Evolutionary conservation across 35 echinoderm and acorn worm species (phyloP), one percentile per base, ranked within the genome.

Genomic region (Heliocidaris tuberculata): DNA sequence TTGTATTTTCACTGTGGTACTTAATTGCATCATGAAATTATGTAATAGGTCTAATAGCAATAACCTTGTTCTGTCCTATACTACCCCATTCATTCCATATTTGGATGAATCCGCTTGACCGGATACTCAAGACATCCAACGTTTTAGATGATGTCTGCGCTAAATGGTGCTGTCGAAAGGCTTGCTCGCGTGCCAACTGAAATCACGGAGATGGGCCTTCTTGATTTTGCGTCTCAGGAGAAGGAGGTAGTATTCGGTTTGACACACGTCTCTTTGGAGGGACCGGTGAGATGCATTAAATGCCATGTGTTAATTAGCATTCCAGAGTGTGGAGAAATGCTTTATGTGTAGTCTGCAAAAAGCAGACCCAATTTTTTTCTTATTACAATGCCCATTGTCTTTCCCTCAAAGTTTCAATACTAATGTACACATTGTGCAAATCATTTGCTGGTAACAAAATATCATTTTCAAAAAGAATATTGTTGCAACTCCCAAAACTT

Each of bases 291-390:
- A 70, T 70, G 60, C 60, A 70, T 70, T 70, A 70, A 70, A 70
- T 70, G 60, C 60, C 60, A 70, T 70, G 60, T 70, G 60, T 70
- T 70, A 70, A 70, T 70, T 70, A 70, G 60, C 60, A 70, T 70
- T 70, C 60, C 60, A 16, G 17, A 24, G 17, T 70, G 24, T 16
- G 60, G 60, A 70, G 60, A 19, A 70, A 70, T 70, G 60, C 60
- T 70, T 70, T 24, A 70, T 70, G 60, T 70, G 65, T 78, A 78
- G 65, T 78, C 65, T 78, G 21, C n/a, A n/a, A 24, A 7, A 78
- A 78, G 27, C 65, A 78, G 65, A 78, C 65, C 27, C 27, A 7
- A 21, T 27, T 27, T 24, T 24, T 21, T 27, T 7, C 21, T n/a
- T 6, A 27, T 71, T 17, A 71, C 1, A 24, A 78, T 3, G 21